Evolutionary conservation across 2,888 invertebrate species (phyloP).

Genomic region (Ceraclea dissimilis): DNA sequence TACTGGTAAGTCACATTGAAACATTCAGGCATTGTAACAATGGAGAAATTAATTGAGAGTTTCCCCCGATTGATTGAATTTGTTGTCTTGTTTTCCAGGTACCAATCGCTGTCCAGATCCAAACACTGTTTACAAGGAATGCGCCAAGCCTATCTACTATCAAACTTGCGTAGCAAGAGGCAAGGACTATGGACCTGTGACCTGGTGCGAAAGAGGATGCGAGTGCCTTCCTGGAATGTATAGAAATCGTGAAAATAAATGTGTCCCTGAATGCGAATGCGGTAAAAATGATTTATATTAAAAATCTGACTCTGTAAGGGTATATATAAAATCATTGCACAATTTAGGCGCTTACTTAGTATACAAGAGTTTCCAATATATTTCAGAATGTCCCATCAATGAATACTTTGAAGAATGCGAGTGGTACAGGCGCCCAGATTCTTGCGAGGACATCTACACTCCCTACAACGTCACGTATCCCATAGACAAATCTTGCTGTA

Average conservation of each 20-base stretch:
- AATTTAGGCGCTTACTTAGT: too few species aligned
- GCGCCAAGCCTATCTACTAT: background rate
- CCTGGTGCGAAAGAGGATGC: slow-evolving; percentile 5
- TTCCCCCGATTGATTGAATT: too few species aligned
- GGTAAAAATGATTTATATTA: background rate
- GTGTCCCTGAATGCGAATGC: slow-evolving; percentile 4
- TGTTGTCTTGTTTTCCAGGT: background rate
- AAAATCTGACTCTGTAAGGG: too few species aligned
- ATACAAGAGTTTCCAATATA: too few species aligned
- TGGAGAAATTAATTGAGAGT: too few species aligned
- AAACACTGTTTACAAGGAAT: background rate
- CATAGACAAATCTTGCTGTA: background rate
- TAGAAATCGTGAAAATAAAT: slow-evolving; percentile 1
- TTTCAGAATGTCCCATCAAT: background rate
- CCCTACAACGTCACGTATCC: background rate
- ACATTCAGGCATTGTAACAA: background rate
- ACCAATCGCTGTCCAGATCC: background rate
- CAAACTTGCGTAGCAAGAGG: background rate
- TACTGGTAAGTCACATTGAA: background rate
- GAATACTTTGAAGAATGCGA: background rate
- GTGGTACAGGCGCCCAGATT: background rate
- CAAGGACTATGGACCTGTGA: background rate
- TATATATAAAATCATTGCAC: too few species aligned
- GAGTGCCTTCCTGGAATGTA: slow-evolving; percentile 6
- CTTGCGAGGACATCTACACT: background rate